Evolutionary conservation across 2,113 vertebrate species (phyloP), one percentile per base, ranked within the genome.

Genomic region (Donacobius atricapilla): DNA sequence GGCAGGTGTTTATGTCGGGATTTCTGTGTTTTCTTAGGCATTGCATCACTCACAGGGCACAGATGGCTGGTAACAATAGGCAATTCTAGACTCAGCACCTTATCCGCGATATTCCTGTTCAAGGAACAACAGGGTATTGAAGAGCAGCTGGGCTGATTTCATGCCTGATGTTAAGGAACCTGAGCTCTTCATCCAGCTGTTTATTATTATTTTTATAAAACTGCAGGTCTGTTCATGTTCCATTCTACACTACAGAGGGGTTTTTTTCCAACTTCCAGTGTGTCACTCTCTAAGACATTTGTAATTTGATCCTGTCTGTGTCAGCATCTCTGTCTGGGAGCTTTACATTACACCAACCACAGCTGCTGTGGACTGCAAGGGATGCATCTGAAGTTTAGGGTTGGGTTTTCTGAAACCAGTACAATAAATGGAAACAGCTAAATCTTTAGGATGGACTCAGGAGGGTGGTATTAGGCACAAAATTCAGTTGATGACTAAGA

Each of bases 81-180:
- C 72, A 60, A 0, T 2, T 18, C 37, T 1, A 2, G 27, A 10
- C 45, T 10, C 72, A 31, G 72, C 83, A 33, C 83, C 63, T 51
- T 6, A 0, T 22, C 12, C 45, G 0, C 0, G 54, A 15, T 53
- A 15, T 33, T 39, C 45, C 84, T 39, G 84, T 1, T 3, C 45
- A 2, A 14, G 72, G 63, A 58, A 6, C 61, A 58, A 3, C 37
- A 11, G 61, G 27, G 21, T 0, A 10, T 2, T 33, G 72, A 39
- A 1, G 63, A 30, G n/a, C 10, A 17, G 31, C 86, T 51, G n/a
- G 58, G 44, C 54, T 61, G 48, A 71, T 80, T 87, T 73, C 72
- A 48, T 16, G n/a, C 35, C 76, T 83, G 48, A 24, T 24, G 22
- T 56, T 23, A 15, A 31, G 81, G 93, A 93, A 87, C n/a, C 27